Percentiles rank a stretch among this genome's conserved stretches.
phyloP scores from a whole-genome alignment of 2,797 vertebrate species.

The Smutsia temminckii region DNA sequence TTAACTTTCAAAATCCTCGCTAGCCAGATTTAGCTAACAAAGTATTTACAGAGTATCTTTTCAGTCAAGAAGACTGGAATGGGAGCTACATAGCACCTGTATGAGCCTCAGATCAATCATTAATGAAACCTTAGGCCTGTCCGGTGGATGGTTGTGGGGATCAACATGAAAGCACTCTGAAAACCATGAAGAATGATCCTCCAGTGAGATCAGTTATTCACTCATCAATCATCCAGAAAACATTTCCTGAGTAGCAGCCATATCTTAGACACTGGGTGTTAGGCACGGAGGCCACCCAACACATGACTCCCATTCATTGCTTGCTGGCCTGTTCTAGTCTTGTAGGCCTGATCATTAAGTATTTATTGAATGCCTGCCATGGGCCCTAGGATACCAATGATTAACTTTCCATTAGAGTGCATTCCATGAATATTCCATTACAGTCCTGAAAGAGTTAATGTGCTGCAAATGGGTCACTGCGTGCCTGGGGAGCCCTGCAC shows the following conservation, averaged over 20 bases:
- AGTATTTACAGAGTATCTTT: background rate
- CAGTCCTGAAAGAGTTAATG: slow-evolving; percentile 66
- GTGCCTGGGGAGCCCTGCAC: background rate
- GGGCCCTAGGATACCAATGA: background rate
- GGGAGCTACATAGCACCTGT: too few species aligned
- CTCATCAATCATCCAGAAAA: background rate
- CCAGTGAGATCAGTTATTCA: background rate
- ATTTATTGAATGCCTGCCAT: background rate
- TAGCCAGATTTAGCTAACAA: background rate
- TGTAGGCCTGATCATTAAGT: background rate
- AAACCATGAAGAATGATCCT: background rate
- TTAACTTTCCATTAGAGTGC: background rate
- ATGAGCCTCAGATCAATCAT: background rate
- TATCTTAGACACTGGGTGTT: background rate
- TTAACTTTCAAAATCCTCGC: background rate
- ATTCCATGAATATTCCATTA: background rate
- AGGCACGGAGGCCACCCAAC: background rate
- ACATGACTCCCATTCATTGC: background rate
- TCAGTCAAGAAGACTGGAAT: background rate
- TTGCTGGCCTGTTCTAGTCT: background rate
- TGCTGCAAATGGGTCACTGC: background rate
- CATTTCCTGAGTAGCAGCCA: background rate
- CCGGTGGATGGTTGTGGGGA: background rate
- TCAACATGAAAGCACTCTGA: background rate
- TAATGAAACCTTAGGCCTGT: background rate